Conservation (phyloP, 2,888 invertebrate genomes). For the Diplazon laetatorius region DNA sequence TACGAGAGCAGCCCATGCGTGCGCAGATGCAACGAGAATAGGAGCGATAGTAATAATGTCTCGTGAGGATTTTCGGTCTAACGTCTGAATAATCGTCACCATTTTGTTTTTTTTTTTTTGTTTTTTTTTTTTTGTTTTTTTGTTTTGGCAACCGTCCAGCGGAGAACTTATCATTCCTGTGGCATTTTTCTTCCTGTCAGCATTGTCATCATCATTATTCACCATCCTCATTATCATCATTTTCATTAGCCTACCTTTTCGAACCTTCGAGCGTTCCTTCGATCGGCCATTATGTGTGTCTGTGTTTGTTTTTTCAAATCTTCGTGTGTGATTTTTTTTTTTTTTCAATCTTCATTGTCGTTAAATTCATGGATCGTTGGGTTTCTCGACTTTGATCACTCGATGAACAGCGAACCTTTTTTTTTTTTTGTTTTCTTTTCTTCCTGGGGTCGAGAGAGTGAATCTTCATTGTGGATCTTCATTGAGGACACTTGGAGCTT, state of each 20-base stretch:
- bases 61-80: background rate
- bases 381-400: background rate
- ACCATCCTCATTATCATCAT: slow-evolving; percentile 17
- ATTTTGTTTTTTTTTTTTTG: too few species aligned
- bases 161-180: slow-evolving; percentile 1
- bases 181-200: slow-evolving; percentile 20
- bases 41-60: background rate
- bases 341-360: slow-evolving; percentile 52
- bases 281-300: background rate
- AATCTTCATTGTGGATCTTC: slow-evolving; percentile 39
- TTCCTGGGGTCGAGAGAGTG: background rate
- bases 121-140: too few species aligned
- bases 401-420: background rate
- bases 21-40: background rate
- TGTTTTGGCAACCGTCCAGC: slow-evolving; percentile 6
- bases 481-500: slow-evolving; percentile 21
- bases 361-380: background rate
- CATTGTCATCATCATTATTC: slow-evolving; percentile 28
- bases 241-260: slow-evolving; percentile 53
- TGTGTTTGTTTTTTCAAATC: slow-evolving; percentile 25
- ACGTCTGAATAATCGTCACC: background rate
- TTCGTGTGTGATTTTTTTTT: slow-evolving; percentile 29
- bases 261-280: slow-evolving; percentile 25
- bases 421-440: too few species aligned
- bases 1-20: too few species aligned